phyloP scores from a whole-genome alignment of 2,113 vertebrate species.

The Phrynocephalus versicolor region DNA sequence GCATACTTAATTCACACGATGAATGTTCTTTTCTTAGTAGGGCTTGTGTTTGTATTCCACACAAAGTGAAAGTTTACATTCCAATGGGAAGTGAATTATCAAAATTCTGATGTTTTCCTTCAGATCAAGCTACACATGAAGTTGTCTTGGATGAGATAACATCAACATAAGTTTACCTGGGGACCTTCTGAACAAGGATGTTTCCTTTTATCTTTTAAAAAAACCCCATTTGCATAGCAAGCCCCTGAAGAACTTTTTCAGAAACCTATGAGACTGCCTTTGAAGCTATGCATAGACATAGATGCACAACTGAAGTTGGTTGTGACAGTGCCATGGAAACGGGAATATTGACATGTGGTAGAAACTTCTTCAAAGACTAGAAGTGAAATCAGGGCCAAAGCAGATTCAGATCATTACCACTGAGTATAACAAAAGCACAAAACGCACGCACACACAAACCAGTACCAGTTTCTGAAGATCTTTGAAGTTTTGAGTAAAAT shows the following conservation, averaged over 20 bases:
- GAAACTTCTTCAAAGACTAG: not conserved
- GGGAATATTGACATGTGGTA: slow-evolving; percentile 15
- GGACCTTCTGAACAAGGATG: slow-evolving; percentile 21
- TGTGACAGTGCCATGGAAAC: slow-evolving; percentile 46
- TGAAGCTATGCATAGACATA: slow-evolving; percentile 15
- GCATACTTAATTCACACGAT: not conserved
- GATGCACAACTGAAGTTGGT: slow-evolving; percentile 11
- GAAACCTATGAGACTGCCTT: slow-evolving; percentile 3
- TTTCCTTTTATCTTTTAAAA: slow-evolving; percentile 27
- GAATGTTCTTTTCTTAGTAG: not conserved
- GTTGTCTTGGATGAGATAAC: not conserved
- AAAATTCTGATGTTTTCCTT: not conserved
- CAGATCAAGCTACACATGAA: not conserved
- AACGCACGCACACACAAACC: not conserved
- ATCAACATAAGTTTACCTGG: not conserved
- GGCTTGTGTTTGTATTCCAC: not conserved
- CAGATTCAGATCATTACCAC: slow-evolving; percentile 24
- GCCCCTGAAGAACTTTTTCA: slow-evolving; percentile 10
- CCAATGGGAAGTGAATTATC: not conserved
- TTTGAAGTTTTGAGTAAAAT: slow-evolving; percentile 40
- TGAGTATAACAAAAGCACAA: not conserved
- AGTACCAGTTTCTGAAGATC: not conserved
- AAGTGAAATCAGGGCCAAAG: slow-evolving; percentile 27
- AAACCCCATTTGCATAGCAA: slow-evolving; percentile 9
- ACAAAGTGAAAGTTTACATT: not conserved